Conservation (phyloP, 2,113 vertebrate genomes). For the Myrmophylax atrothorax region DNA sequence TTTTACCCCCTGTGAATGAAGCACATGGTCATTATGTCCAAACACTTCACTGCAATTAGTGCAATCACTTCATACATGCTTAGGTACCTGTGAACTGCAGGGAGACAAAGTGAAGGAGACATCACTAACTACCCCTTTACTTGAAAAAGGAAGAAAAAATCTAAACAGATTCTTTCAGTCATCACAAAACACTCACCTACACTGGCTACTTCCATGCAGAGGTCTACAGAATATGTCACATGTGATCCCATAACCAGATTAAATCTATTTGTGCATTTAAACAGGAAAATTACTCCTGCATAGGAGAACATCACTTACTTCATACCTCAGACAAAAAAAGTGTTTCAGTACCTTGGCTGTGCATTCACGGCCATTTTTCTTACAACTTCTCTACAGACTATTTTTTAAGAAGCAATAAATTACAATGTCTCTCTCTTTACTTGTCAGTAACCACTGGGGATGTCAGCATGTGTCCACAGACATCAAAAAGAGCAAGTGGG, state of each 20-base stretch:
- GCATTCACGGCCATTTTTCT: neutral
- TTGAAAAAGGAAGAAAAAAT: neutral
- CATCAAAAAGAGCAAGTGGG: neutral
- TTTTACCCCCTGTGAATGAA: neutral
- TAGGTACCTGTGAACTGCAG: neutral
- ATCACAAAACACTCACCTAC: neutral
- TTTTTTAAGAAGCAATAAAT: neutral
- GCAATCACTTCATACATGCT: fast-evolving
- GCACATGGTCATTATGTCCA: neutral
- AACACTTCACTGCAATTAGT: neutral
- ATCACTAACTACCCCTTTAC: neutral
- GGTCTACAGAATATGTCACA: neutral
- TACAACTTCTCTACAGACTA: neutral
- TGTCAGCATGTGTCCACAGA: neutral
- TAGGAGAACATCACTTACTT: neutral
- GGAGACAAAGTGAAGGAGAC: neutral
- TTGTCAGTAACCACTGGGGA: neutral
- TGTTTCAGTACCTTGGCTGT: neutral
- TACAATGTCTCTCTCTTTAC: neutral
- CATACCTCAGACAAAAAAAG: neutral
- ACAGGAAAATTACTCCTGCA: neutral
- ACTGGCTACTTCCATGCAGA: neutral
- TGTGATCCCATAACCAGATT: neutral
- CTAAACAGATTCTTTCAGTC: neutral
- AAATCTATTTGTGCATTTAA: neutral